These are phyloP conservation scores for Dryoscopus gambensis DNA, from an alignment of 2,113 vertebrate genomes.

Conservation along the genomic window DNA sequence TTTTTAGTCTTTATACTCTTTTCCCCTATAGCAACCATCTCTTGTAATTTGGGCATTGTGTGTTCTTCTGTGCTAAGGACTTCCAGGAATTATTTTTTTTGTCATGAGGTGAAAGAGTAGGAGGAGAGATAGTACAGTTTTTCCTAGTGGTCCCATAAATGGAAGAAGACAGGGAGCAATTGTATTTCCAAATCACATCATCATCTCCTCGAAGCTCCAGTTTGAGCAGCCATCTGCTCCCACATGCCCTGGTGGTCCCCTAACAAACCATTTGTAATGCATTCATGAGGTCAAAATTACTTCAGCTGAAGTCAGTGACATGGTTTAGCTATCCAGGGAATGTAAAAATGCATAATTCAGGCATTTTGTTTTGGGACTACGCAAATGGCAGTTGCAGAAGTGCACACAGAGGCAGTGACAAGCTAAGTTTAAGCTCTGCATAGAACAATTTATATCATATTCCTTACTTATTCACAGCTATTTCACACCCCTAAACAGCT, in stretches of 20 bases:
- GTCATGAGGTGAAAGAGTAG: not conserved
- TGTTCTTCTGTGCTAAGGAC: not conserved
- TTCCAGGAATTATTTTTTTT: not conserved
- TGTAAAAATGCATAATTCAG: not conserved
- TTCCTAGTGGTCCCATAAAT: not conserved
- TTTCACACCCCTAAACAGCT: not conserved
- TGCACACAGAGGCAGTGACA: not conserved
- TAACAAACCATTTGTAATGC: slow-evolving; percentile 8
- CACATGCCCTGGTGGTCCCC: not conserved
- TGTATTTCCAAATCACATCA: not conserved
- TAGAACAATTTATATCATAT: slow-evolving; percentile 6
- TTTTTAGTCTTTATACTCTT: not conserved
- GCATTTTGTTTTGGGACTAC: not conserved
- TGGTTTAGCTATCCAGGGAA: not conserved
- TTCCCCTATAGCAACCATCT: not conserved
- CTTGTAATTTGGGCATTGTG: not conserved
- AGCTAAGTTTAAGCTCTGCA: not conserved
- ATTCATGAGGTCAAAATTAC: slow-evolving; percentile 15
- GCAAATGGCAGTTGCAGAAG: not conserved
- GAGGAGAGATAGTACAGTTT: not conserved
- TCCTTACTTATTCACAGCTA: not conserved
- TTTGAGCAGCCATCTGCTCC: not conserved
- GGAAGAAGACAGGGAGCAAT: not conserved
- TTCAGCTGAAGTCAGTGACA: not conserved
- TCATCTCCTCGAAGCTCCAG: not conserved